Conservation (phyloP, 1,140 invertebrate species). For the Drosophila albomicans region DNA sequence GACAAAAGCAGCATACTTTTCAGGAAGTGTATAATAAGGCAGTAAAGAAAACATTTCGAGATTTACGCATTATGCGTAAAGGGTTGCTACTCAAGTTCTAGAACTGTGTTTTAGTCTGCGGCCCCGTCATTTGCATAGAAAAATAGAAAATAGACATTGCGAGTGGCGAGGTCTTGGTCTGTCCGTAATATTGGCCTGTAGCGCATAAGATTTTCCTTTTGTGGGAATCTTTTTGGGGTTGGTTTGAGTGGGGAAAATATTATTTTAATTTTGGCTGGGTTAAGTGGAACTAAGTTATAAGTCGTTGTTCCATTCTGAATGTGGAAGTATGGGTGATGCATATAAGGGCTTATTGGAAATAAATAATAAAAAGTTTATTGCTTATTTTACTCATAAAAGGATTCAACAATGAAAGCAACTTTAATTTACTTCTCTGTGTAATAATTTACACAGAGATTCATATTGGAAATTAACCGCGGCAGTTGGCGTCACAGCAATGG, state of each 20-base stretch:
- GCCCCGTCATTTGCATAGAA: slow-evolving; percentile 68
- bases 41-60: slow-evolving; percentile 75
- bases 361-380: slow-evolving; percentile 23
- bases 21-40: slow-evolving; percentile 3
- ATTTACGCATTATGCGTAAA: slow-evolving; percentile 72
- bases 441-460: slow-evolving; percentile 22
- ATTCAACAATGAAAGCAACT: background rate
- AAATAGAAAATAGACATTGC: slow-evolving; percentile 52
- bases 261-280: slow-evolving; percentile 72
- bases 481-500: slow-evolving; percentile 35
- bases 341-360: slow-evolving; percentile 22
- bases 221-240: slow-evolving; percentile 35
- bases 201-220: slow-evolving; percentile 27
- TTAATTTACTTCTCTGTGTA: slow-evolving; percentile 26
- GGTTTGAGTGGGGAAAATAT: slow-evolving; percentile 63
- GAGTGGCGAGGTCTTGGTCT: slow-evolving; percentile 25
- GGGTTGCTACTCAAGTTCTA: slow-evolving; percentile 56
- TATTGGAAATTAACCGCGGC: slow-evolving; percentile 36
- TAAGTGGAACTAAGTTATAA: slow-evolving; percentile 55
- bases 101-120: slow-evolving; percentile 39
- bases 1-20: background rate
- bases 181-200: slow-evolving; percentile 49
- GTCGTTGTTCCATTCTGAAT: too few relatives aligned
- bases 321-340: background rate
- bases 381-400: background rate